Percentiles rank a stretch among this genome's conserved stretches.
Conservation (phyloP, 2,113 vertebrate genomes). For the Nibea coibor region DNA sequence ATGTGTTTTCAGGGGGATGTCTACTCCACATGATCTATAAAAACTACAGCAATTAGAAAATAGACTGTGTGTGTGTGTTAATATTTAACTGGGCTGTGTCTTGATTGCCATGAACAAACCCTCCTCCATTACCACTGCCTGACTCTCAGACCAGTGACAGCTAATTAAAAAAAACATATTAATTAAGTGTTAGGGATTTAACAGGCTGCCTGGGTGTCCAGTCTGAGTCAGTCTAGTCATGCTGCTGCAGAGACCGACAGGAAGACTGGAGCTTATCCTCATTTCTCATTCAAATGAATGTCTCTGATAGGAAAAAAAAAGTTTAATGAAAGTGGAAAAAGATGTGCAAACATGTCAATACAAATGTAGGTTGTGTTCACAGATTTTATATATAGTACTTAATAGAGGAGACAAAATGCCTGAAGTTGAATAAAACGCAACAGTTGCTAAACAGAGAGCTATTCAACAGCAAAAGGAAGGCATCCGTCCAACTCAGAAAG, state of each 20-base stretch:
- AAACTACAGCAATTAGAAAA: too few species aligned
- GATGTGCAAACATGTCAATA: not conserved
- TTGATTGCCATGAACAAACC: slow-evolving; percentile 31
- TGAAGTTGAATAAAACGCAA: too few species aligned
- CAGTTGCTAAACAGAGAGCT: too few species aligned
- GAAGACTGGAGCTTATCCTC: not conserved
- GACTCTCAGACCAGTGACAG: slow-evolving; percentile 39
- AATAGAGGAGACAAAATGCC: not conserved
- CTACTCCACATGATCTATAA: not conserved
- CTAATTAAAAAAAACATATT: slow-evolving; percentile 58
- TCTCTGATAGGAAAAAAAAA: too few species aligned
- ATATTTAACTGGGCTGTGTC: slow-evolving; percentile 6
- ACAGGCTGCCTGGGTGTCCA: slow-evolving; percentile 38
- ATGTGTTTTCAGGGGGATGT: not conserved
- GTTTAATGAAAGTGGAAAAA: too few species aligned
- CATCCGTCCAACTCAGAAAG: too few species aligned
- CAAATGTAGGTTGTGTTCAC: too few species aligned
- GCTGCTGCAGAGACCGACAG: not conserved
- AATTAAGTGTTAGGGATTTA: slow-evolving; percentile 39
- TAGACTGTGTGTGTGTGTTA: not conserved
- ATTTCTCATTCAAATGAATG: not conserved
- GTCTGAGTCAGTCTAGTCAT: not conserved
- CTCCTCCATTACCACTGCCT: slow-evolving; percentile 13
- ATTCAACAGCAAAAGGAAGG: too few species aligned
- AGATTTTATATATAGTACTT: too few species aligned